Evolutionary conservation across 1,140 invertebrate species (phyloP).

Genomic region (Anagrus nilaparvatae): DNA sequence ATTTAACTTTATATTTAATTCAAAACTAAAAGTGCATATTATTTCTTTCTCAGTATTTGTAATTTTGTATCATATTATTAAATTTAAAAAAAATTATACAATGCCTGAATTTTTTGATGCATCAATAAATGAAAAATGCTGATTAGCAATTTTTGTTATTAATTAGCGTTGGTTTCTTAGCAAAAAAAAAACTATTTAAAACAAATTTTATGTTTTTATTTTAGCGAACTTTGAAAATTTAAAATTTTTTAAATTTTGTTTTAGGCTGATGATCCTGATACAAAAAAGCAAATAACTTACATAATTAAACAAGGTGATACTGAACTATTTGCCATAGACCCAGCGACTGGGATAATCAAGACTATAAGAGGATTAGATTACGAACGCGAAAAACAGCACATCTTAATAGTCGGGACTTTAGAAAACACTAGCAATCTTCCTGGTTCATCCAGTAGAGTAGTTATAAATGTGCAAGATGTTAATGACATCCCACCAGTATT

Average conservation of each 20-base stretch:
- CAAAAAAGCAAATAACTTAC: constrained; percentile 72
- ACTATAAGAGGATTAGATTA: constrained; percentile 69
- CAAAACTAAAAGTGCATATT: too few relatives aligned
- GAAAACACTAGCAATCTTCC: constrained; percentile 62
- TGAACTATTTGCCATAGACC: constrained; percentile 72
- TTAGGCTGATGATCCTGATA: constrained; percentile 69
- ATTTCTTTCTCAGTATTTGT: too few relatives aligned
- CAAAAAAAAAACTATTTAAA: too few relatives aligned
- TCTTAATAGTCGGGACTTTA: constrained; percentile 66
- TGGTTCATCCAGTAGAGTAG: constrained; percentile 64
- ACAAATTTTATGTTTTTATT: too few relatives aligned
- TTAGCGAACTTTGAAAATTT: too few relatives aligned
- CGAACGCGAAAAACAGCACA: constrained; percentile 62
- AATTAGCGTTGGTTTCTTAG: too few relatives aligned
- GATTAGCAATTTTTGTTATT: too few relatives aligned
- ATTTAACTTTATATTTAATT: too few relatives aligned
- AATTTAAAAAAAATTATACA: too few relatives aligned
- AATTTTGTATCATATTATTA: too few relatives aligned
- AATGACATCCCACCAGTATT: constrained; percentile 82
- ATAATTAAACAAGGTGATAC: constrained; percentile 68
- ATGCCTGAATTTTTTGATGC: too few relatives aligned
- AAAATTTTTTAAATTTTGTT: constrained; percentile 21
- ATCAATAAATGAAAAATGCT: too few relatives aligned
- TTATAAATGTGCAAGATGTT: constrained; percentile 66
- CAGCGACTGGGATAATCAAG: constrained; percentile 64